These are phyloP conservation scores for Unio delphinus DNA, from an alignment of 2,888 invertebrate species.

Conservation along the genomic window DNA sequence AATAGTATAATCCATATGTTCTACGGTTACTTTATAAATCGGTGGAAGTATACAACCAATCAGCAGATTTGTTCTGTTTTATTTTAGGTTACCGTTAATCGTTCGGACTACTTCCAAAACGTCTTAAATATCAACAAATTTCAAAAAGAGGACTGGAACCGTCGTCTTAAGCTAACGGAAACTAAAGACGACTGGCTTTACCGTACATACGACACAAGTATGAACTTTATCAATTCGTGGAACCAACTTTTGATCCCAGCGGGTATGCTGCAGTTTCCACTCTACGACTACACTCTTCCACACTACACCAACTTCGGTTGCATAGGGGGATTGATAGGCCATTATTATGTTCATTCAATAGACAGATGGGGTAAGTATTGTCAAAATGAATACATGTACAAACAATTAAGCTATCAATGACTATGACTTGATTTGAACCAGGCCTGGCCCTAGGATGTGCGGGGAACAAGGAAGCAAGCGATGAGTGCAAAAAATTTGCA, in stretches of 20 bases:
- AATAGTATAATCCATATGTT: neutral
- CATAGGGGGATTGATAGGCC: conserved; percentile 56
- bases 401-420: neutral
- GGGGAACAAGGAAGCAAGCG: too few species aligned
- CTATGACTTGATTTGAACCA: neutral
- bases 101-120: conserved; percentile 75
- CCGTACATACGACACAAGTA: conserved; percentile 43
- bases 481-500: too few species aligned
- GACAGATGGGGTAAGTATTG: conserved; percentile 56
- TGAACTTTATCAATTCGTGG: conserved; percentile 56
- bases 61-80: neutral
- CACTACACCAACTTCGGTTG: conserved; percentile 62
- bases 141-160: conserved; percentile 63
- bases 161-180: conserved; percentile 33
- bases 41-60: neutral
- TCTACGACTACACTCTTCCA: conserved; percentile 57
- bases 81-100: conserved; percentile 73
- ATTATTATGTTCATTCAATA: conserved; percentile 54
- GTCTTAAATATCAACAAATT: conserved; percentile 73
- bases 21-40: too few species aligned
- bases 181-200: conserved; percentile 48
- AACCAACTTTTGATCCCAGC: conserved; percentile 63
- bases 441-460: too few species aligned
- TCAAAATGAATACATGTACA: neutral
- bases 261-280: conserved; percentile 62